These are phyloP conservation scores for Lasaia peninsularis DNA, from an alignment of 1,140 invertebrate species.

Conservation along the genomic window DNA sequence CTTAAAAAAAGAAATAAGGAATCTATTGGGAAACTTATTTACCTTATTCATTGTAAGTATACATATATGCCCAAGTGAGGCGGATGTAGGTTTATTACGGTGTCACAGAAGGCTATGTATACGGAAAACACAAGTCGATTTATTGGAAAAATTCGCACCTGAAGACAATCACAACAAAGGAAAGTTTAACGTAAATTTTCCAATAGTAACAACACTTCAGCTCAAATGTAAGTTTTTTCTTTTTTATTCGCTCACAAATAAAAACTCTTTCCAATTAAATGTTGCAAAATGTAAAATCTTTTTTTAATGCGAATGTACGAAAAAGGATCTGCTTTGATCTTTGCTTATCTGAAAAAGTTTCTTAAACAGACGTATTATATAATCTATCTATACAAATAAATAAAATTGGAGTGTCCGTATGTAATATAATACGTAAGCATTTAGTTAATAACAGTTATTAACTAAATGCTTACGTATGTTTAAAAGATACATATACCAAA, in stretches of 20 bases:
- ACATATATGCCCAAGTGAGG: not conserved
- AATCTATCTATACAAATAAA: no score
- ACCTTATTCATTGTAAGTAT: not conserved
- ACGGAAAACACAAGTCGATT: not conserved
- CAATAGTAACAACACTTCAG: not conserved
- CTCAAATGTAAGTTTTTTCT: not conserved
- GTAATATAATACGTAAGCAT: no score
- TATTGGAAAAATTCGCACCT: constrained; percentile 1
- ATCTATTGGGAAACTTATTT: no score
- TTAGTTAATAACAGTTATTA: no score
- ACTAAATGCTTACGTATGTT: no score
- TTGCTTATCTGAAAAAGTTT: no score
- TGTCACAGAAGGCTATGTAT: not conserved
- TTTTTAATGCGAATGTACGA: no score
- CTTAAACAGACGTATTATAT: no score
- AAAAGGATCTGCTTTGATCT: no score
- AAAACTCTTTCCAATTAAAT: not conserved
- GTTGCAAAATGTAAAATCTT: not conserved
- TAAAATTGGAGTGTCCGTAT: no score
- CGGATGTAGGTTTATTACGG: not conserved
- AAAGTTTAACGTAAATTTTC: not conserved
- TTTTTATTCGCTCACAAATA: not conserved
- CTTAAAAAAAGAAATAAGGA: no score
- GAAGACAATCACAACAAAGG: constrained; percentile 5
- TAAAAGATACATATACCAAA: no score